Evolutionary conservation across 2,888 invertebrate genomes (phyloP), one percentile per base, ranked within the genome.

Genomic region (Subacronicta megacephala): DNA sequence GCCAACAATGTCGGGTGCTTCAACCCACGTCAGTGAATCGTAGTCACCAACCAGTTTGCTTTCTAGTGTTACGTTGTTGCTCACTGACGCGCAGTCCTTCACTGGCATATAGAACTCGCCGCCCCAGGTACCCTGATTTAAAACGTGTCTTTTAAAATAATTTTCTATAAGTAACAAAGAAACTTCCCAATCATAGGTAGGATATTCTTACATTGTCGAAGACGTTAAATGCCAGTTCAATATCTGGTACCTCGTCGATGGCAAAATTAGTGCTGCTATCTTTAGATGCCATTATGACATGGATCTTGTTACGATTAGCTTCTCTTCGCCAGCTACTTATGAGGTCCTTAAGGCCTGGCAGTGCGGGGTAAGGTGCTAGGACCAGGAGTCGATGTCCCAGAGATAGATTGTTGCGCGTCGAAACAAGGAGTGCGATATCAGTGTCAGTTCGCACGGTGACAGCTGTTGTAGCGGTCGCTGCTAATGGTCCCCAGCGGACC

Each of bases 21-120:
- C 67, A 9, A 60, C 62, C 70, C 74, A 73, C 0, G 35, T 51
- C 7, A 76, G 53, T 1, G 67, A 60, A 40, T 62, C 41, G 13
- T 51, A 52, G 12, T 73, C 41, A n/a, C 63, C 71, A 5, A 60
- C 29, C 38, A 68, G 55, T 1, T 62, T 55, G 13, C 68, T 64
- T 63, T 85, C 81, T 6, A 82, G 45, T 62, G 54, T 15, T 18
- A 61, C 13, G 47, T 53, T 49, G 55, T 80, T 59, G 29, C 20
- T 54, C 2, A 57, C 56, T 23, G 26, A 17, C 10, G 38, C 6
- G 1, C 20, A 46, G 13, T 75, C 53, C 40, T 63, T 42, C 7
- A 73, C 13, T 4, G 80, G 61, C 31, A 82, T 35, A 42, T 68
- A 81, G 49, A 71, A 79, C 37, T 84, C 78, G 7, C 81, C 82